Evolutionary conservation across 2,797 vertebrate species (phyloP), one percentile per base, ranked within the genome.

Genomic region (Dendrocincla tyrannina): DNA sequence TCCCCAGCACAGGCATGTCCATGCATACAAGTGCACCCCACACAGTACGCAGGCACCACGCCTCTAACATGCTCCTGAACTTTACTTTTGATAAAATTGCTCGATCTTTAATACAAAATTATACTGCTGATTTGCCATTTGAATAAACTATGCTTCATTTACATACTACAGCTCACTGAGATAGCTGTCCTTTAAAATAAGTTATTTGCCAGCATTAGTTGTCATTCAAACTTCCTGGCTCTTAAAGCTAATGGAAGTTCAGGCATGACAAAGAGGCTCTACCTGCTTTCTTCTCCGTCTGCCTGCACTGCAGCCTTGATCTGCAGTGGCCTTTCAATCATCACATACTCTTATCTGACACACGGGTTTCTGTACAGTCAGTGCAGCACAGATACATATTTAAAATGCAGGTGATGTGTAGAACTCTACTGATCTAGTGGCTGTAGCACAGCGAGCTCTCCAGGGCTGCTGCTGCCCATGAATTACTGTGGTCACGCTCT

Each of bases 1-100:
- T 82, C n/a, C n/a, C 63, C 80, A 84, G 82, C 69, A 37, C 19
- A 44, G 66, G n/a, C 89, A 30, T 56, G 85, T 47, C 80, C 73
- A 7, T 41, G 73, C 69, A 63, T 80, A 79, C 77, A 85, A 91
- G 86, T 7, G 10, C 70, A 35, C 53, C 24, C n/a, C 28, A n/a
- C 44, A 39, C 37, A 17, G 24, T 2, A 2, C 24, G 22, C 47
- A 32, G 3, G 10, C 30, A 35, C 53, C 3, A 2, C 0, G 1
- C 53, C 14, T 91, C 68, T 58, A 50, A 28, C 5, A 6, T 3
- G 2, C 35, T 88, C 81, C 59, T 62, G 41, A 53, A 62, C 13
- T 13, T 74, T 5, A 42, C 55, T 85, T 85, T 56, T 19, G 0
- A 72, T 39, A 5, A 62, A 39, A 32, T 8, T 8, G 0, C n/a